Conservation (phyloP, 2,797 vertebrate species). For the Carcharodon carcharias region DNA sequence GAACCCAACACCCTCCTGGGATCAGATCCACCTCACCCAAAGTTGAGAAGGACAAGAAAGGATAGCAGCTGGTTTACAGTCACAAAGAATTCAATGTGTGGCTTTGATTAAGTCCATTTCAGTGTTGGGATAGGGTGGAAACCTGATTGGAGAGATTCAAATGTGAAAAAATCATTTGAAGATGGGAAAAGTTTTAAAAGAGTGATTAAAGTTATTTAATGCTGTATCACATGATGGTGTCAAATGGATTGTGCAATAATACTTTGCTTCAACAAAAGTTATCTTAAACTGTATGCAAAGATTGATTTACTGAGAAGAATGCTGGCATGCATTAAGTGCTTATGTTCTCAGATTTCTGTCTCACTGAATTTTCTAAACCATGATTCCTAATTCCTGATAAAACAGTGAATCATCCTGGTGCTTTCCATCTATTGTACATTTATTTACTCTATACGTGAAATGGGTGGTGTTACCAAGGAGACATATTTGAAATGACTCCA, state of each 20-base stretch:
- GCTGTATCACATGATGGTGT: background rate
- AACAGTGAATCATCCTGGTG: conserved; percentile 12
- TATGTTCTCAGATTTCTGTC: background rate
- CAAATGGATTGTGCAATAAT: background rate
- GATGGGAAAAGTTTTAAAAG: background rate
- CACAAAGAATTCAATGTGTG: background rate
- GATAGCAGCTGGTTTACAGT: background rate
- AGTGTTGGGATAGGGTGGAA: background rate
- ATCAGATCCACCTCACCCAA: too few relatives aligned
- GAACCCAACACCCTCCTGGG: too few relatives aligned
- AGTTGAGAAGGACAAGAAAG: background rate
- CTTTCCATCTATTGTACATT: background rate
- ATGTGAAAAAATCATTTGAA: background rate
- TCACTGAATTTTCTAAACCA: background rate
- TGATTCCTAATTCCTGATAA: background rate
- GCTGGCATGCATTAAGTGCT: background rate
- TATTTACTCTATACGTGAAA: background rate
- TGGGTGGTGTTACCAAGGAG: conserved; percentile 19
- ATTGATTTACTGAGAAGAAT: background rate
- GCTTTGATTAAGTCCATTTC: background rate
- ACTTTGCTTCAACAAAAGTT: background rate
- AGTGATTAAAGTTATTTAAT: background rate
- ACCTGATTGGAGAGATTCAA: background rate
- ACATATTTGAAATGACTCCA: background rate
- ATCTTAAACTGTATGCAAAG: background rate